These are phyloP conservation scores for Novumbra hubbsi DNA, from an alignment of 2,797 vertebrate genomes.

Conservation along the genomic window DNA sequence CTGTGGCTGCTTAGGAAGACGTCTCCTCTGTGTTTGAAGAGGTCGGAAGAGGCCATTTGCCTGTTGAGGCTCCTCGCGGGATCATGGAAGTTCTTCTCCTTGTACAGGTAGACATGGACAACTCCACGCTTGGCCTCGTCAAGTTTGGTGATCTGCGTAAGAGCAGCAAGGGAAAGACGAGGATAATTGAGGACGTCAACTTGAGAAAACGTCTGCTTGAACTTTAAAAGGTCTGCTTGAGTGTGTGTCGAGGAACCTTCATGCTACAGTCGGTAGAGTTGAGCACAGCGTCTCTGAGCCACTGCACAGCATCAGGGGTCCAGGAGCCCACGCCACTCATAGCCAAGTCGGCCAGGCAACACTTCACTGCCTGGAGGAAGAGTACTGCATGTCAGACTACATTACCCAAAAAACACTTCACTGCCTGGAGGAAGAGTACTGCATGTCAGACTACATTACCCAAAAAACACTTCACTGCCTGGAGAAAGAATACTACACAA, in stretches of 20 bases:
- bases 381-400: constrained; percentile 3
- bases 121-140: constrained; percentile 78
- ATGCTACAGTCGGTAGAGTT: constrained; percentile 86
- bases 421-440: constrained; percentile 44
- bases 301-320: constrained; percentile 92
- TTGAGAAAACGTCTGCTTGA: background rate
- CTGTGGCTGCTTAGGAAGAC: constrained; percentile 79
- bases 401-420: constrained; percentile 58
- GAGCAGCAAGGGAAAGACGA: background rate
- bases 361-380: constrained; percentile 80
- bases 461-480: too few relatives aligned
- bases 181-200: background rate
- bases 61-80: constrained; percentile 82
- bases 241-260: constrained; percentile 58
- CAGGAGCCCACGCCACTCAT: constrained; percentile 83
- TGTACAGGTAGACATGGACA: constrained; percentile 85
- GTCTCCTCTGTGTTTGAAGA: constrained; percentile 90
- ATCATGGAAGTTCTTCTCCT: constrained; percentile 85
- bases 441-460: too few relatives aligned
- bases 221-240: background rate
- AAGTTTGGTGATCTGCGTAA: constrained; percentile 81
- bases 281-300: constrained; percentile 87
- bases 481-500: too few relatives aligned
- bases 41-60: constrained; percentile 84
- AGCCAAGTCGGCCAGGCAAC: constrained; percentile 88